Base-by-base conservation (phyloP, 2,797 vertebrate genomes). In the Erethizon dorsatum region DNA sequence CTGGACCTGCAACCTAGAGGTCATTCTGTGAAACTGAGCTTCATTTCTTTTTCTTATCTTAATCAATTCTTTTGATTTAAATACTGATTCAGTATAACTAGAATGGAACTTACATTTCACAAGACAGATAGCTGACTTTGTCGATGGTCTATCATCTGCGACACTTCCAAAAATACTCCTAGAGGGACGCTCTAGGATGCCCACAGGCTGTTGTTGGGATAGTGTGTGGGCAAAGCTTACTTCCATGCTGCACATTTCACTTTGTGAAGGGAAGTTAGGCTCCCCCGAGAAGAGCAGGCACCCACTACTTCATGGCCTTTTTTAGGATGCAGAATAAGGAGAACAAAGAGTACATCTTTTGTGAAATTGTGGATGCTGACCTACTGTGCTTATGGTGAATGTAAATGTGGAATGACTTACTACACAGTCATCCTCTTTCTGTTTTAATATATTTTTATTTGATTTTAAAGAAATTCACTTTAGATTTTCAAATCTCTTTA, bases 401-500 rank as follows among this genome's bases (percentile, higher is more conserved):
- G 79, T 18, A 33, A 56, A n/a, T 22, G 2, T 14, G 8, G 5
- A 10, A 24, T 45, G 75, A 65, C 20, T 63, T 56, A 28, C 26
- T 56, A 14, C 1, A 45, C 50, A 18, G 57, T 56, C 14, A 12
- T 47, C 50, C 20, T 50, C 20, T 71, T 93, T 54, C 65, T 57
- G 17, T 31, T 67, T 57, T 45, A 37, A 22, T 41, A 15, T 24
- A 9, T 61, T 82, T 52, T 73, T 69, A 59, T 50, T 41, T 20
- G n/a, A 61, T 71, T 85, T 86, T 93, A 24, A 79, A 56, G 77
- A 26, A 67, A 71, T 24, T 50, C 11, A 50, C 15, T 96, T 90
- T 80, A 79, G 14, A 33, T 41, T 33, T 57, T 33, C 45, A 83
- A 7, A 20, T 75, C 67, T 84, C 45, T 91, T n/a, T 59, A 52